These are phyloP conservation scores for Misgurnus mizolepis DNA, from an alignment of 2,113 vertebrate species.

Conservation along the genomic window DNA sequence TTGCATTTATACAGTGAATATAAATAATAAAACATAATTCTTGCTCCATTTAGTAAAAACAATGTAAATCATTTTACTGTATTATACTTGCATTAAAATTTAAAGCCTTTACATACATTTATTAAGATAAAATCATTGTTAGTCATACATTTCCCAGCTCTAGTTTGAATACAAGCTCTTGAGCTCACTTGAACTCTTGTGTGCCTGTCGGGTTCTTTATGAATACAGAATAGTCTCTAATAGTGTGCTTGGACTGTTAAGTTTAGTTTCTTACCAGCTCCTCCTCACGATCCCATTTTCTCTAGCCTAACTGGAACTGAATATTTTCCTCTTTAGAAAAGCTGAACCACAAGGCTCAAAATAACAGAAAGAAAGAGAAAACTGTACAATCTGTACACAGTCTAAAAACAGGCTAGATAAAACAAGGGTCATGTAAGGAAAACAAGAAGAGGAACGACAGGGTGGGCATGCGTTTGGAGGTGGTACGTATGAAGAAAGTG, in stretches of 20 bases:
- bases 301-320: neutral
- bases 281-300: neutral
- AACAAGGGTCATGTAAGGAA: constrained; percentile 6
- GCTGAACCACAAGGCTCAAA: neutral
- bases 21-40: no score
- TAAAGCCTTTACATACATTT: no score
- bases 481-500: neutral
- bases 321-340: neutral
- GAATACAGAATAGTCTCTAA: no score
- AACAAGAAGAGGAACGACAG: constrained; percentile 9
- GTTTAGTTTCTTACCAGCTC: neutral
- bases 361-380: constrained; percentile 8
- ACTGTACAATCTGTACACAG: neutral
- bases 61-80: no score
- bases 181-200: no score
- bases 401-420: neutral
- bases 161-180: no score
- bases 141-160: no score
- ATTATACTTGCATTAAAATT: no score
- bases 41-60: no score
- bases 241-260: neutral
- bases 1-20: no score
- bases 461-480: neutral
- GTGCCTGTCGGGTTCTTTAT: no score
- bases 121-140: no score